These are phyloP conservation scores for Bugula neritina DNA, from an alignment of 2,888 invertebrate genomes.

Conservation along the genomic window DNA sequence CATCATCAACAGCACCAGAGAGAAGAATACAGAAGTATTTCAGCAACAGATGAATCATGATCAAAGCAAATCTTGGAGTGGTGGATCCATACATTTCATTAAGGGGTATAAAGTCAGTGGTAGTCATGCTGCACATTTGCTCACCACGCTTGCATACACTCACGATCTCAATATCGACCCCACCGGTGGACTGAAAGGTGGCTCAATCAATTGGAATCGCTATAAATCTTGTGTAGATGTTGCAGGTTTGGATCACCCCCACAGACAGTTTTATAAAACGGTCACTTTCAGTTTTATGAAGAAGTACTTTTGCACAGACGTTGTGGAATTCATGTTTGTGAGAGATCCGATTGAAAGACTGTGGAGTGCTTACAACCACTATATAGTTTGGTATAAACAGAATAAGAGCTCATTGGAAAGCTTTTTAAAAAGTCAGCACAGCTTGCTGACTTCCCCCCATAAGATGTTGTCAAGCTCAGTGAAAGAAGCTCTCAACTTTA, in stretches of 20 bases:
- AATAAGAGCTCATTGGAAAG: not conserved
- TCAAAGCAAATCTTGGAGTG: no score
- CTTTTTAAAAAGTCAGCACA: not conserved
- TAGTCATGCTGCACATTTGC: not conserved
- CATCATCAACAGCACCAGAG: no score
- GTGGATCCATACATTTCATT: not conserved
- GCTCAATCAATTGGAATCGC: not conserved
- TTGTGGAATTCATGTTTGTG: not conserved
- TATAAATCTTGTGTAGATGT: conserved; percentile 13
- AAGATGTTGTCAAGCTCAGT: not conserved
- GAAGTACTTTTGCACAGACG: not conserved
- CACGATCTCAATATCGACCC: conserved; percentile 1
- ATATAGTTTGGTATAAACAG: not conserved
- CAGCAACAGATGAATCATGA: no score
- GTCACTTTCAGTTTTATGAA: not conserved
- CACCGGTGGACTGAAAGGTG: not conserved
- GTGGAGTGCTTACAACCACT: conserved; percentile 24
- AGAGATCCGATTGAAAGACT: conserved; percentile 1
- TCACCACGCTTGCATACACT: not conserved
- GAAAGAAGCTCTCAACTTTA: not conserved
- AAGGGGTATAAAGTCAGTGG: conserved; percentile 19
- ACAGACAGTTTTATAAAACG: not conserved
- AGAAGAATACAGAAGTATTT: no score
- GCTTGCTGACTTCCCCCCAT: not conserved
- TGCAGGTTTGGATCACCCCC: not conserved